Conservation (phyloP, 2,888 invertebrate genomes). For the Troilus luridus region DNA sequence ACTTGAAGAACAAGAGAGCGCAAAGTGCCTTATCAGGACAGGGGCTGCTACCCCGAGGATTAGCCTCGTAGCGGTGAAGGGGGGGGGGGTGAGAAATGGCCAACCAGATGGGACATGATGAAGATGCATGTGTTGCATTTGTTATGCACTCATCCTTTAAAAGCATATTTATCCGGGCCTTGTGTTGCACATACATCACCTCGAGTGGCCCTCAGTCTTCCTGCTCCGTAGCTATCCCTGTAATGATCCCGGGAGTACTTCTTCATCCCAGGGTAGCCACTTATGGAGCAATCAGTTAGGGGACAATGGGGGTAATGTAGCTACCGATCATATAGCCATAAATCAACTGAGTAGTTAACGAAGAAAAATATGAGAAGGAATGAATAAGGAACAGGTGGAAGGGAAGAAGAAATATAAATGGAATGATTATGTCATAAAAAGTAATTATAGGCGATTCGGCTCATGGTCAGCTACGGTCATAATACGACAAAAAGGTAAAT, state of each 20-base stretch:
- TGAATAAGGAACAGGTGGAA: neutral
- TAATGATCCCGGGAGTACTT: neutral
- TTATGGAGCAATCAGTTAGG: neutral
- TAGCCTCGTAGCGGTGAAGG: neutral
- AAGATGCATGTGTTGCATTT: constrained; percentile 52
- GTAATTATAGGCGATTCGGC: too few relatives aligned
- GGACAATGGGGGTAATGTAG: neutral
- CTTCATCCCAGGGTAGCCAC: neutral
- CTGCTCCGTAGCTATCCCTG: neutral
- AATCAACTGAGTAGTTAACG: neutral
- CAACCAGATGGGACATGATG: neutral
- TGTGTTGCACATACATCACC: constrained; percentile 37
- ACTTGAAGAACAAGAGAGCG: neutral
- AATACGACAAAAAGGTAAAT: too few relatives aligned
- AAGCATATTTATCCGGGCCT: constrained; percentile 53
- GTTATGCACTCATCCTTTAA: constrained; percentile 55
- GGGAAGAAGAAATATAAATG: neutral
- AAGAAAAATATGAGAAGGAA: neutral
- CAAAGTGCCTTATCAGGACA: constrained; percentile 11
- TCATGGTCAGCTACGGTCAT: too few relatives aligned
- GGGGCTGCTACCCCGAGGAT: constrained; percentile 9
- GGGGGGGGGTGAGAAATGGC: constrained; percentile 10
- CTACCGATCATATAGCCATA: neutral
- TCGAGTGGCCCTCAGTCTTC: constrained; percentile 7
- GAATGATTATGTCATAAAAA: too few relatives aligned